phyloP scores from a whole-genome alignment of 2,113 vertebrate genomes.

The Eclectus roratus region DNA sequence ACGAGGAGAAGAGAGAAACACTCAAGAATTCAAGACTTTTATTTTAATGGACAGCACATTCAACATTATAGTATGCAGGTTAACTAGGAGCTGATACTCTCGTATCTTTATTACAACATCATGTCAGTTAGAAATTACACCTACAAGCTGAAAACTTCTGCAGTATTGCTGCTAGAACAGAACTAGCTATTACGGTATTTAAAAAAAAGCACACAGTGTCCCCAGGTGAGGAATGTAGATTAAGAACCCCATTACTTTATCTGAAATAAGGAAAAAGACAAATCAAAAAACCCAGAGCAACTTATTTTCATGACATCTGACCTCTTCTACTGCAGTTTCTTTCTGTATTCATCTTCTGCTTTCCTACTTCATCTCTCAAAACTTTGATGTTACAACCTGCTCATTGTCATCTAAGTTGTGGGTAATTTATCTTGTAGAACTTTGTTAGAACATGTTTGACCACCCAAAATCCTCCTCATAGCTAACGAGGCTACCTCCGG shows the following conservation, averaged over 20 bases:
- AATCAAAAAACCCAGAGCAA: constrained; percentile 26
- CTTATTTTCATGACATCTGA: constrained; percentile 13
- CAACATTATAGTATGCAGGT: neutral
- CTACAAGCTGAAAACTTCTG: neutral
- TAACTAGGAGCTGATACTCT: neutral
- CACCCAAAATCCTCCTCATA: constrained; percentile 43
- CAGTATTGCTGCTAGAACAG: neutral
- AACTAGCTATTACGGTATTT: neutral
- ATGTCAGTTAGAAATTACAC: neutral
- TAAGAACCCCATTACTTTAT: neutral
- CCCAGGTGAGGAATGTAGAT: constrained; percentile 3
- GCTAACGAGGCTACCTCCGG: neutral
- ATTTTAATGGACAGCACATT: constrained; percentile 32
- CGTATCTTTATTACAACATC: constrained; percentile 13
- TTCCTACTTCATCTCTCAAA: neutral
- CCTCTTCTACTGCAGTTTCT: constrained; percentile 18
- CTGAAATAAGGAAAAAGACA: constrained; percentile 15
- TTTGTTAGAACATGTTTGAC: constrained; percentile 48
- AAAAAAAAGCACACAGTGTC: neutral
- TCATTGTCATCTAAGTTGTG: constrained; percentile 25
- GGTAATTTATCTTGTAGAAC: constrained; percentile 18
- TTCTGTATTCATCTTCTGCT: constrained; percentile 19
- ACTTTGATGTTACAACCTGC: constrained; percentile 37
- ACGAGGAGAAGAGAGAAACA: constrained; percentile 41
- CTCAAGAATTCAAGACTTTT: constrained; percentile 22